Conservation (phyloP, 2,797 vertebrate genomes). For the Pyrocephalus nanus region DNA sequence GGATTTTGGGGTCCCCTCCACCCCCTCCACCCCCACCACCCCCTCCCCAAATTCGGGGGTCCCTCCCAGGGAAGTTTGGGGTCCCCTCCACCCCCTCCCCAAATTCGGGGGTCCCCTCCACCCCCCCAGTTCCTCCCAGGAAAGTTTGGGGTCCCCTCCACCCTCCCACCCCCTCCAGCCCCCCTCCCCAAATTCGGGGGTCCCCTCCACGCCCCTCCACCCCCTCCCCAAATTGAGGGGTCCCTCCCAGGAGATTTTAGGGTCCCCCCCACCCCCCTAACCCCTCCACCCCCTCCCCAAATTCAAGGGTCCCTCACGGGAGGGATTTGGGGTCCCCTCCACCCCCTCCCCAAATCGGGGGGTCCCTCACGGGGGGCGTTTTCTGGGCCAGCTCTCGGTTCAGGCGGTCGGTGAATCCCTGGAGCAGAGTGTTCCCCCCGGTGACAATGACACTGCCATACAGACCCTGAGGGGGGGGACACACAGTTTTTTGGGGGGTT, state of each 20-base stretch:
- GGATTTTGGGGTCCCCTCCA: too few relatives aligned
- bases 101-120: too few relatives aligned
- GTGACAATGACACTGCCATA: slow-evolving; percentile 80
- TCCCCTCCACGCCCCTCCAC: too few relatives aligned
- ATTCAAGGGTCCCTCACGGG: too few relatives aligned
- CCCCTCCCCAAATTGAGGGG: neutral
- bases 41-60: too few relatives aligned
- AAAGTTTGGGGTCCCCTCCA: neutral
- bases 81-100: neutral
- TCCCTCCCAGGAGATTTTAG: neutral
- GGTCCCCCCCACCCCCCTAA: neutral
- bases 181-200: too few relatives aligned
- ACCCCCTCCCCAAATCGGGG: neutral
- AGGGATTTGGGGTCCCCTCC: too few relatives aligned
- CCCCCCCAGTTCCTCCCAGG: too few relatives aligned
- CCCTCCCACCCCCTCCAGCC: too few relatives aligned
- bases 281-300: too few relatives aligned
- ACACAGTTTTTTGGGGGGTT: neutral
- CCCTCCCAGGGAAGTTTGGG: too few relatives aligned
- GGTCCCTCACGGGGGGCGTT: slow-evolving; percentile 73
- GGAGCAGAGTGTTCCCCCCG: slow-evolving; percentile 75
- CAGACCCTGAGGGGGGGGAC: slow-evolving; percentile 67
- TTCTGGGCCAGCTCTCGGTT: slow-evolving; percentile 79
- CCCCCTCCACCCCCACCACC: too few relatives aligned
- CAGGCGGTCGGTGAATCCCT: slow-evolving; percentile 80